These are phyloP conservation scores for Drosophila monieri DNA, from an alignment of 2,888 invertebrate genomes.

Conservation along the genomic window DNA sequence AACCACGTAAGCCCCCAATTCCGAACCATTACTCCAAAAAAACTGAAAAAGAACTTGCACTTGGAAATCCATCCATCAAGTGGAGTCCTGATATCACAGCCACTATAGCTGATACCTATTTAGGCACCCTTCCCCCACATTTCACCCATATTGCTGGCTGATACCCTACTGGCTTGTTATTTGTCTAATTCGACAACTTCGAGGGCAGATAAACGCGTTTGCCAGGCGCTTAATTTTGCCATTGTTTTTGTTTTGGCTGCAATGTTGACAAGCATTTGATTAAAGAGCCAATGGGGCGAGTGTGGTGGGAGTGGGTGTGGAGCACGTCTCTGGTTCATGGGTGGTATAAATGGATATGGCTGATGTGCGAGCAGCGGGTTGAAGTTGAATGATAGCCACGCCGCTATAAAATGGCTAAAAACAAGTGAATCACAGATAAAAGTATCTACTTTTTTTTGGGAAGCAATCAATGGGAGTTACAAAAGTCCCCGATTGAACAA, in stretches of 20 bases:
- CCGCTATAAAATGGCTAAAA: slow-evolving; percentile 13
- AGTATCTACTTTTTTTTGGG: not conserved
- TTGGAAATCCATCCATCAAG: slow-evolving; percentile 32
- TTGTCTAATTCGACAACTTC: slow-evolving; percentile 65
- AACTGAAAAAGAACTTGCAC: slow-evolving; percentile 10
- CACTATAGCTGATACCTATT: slow-evolving; percentile 28
- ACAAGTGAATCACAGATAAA: slow-evolving; percentile 42
- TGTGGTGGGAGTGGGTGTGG: slow-evolving; percentile 19
- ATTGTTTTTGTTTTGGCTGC: slow-evolving; percentile 46
- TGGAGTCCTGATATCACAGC: slow-evolving; percentile 34
- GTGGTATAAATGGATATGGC: slow-evolving; percentile 24
- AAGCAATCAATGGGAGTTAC: slow-evolving; percentile 1
- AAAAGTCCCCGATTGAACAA: slow-evolving; percentile 30
- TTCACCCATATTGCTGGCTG: slow-evolving; percentile 6
- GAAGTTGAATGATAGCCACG: slow-evolving; percentile 39
- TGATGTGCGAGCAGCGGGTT: slow-evolving; percentile 47
- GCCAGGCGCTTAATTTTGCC: slow-evolving; percentile 30
- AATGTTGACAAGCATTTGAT: slow-evolving; percentile 74
- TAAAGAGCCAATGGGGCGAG: slow-evolving; percentile 49
- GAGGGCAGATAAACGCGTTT: slow-evolving; percentile 38
- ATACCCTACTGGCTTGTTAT: slow-evolving; percentile 31
- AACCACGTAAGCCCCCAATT: slow-evolving; percentile 28
- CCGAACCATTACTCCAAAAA: slow-evolving; percentile 2
- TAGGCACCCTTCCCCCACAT: not conserved
- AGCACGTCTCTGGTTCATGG: slow-evolving; percentile 53